phyloP scores from a whole-genome alignment of 2,797 vertebrate species.

The Dermochelys coriacea region DNA sequence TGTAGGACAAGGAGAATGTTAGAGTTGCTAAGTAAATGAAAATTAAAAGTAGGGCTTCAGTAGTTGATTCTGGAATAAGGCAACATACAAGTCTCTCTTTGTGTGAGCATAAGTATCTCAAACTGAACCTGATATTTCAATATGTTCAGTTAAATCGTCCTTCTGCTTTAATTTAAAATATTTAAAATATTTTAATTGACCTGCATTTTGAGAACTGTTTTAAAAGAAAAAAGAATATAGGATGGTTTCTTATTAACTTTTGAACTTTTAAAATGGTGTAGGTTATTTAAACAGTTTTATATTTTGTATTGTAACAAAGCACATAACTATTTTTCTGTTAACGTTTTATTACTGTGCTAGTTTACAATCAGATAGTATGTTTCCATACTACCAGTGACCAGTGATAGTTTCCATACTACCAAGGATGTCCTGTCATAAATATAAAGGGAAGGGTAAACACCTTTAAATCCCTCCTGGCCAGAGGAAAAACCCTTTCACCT shows the following conservation, averaged over 20 bases:
- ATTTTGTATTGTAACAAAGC: neutral
- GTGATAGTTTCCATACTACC: too few species aligned
- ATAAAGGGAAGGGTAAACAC: too few species aligned
- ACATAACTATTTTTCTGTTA: neutral
- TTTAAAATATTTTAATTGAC: neutral
- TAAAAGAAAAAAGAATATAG: neutral
- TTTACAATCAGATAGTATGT: neutral
- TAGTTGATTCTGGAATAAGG: neutral
- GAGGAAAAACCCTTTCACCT: too few species aligned
- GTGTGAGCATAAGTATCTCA: neutral
- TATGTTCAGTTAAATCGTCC: neutral
- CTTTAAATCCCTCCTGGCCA: too few species aligned
- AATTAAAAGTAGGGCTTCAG: neutral
- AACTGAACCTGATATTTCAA: neutral
- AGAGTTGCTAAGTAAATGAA: neutral
- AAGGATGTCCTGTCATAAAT: neutral
- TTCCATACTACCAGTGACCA: neutral
- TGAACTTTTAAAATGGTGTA: neutral
- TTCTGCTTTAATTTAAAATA: neutral
- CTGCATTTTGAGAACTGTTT: neutral
- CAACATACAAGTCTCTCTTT: neutral
- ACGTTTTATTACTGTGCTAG: neutral
- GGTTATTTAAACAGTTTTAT: neutral
- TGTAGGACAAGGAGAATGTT: slow-evolving; percentile 73
- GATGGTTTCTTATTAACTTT: neutral